Conservation (phyloP, 2,797 vertebrate genomes). For the Karalla daura region DNA sequence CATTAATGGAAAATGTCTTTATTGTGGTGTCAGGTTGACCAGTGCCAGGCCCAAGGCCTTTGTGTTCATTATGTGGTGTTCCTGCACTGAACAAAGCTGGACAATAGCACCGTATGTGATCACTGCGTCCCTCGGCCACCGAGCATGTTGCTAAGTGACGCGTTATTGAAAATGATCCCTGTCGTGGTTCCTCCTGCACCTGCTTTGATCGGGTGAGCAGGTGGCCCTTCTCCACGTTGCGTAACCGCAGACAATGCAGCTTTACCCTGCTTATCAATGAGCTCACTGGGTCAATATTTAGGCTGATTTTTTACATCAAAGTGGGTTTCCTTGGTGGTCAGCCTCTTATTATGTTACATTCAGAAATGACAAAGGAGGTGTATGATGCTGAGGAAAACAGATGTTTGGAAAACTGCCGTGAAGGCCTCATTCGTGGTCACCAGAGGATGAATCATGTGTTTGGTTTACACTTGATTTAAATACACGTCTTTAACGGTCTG, state of each 20-base stretch:
- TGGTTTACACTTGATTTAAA: too few species aligned
- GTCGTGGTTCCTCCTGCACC: conserved; percentile 1
- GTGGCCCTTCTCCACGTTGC: conserved; percentile 10
- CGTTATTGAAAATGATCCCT: conserved; percentile 42
- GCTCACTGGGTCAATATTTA: not conserved
- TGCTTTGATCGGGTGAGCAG: conserved; percentile 24
- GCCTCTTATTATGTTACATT: too few species aligned
- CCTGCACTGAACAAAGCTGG: conserved; percentile 19
- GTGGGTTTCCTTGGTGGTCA: too few species aligned
- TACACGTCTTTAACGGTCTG: too few species aligned
- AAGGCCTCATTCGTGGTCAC: not conserved
- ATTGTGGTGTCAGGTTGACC: not conserved
- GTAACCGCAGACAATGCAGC: not conserved
- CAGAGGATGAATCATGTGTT: not conserved
- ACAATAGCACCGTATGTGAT: conserved; percentile 28
- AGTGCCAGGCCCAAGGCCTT: not conserved
- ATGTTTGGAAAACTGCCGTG: too few species aligned
- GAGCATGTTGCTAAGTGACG: conserved; percentile 67
- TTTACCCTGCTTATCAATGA: not conserved
- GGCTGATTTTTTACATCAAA: not conserved
- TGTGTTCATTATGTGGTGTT: not conserved
- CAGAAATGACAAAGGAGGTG: too few species aligned
- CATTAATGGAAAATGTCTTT: not conserved
- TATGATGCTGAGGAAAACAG: too few species aligned
- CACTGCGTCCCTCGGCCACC: conserved; percentile 21